Evolutionary conservation across 2,888 invertebrate species (phyloP).

Genomic region (Idaea dimidiata): DNA sequence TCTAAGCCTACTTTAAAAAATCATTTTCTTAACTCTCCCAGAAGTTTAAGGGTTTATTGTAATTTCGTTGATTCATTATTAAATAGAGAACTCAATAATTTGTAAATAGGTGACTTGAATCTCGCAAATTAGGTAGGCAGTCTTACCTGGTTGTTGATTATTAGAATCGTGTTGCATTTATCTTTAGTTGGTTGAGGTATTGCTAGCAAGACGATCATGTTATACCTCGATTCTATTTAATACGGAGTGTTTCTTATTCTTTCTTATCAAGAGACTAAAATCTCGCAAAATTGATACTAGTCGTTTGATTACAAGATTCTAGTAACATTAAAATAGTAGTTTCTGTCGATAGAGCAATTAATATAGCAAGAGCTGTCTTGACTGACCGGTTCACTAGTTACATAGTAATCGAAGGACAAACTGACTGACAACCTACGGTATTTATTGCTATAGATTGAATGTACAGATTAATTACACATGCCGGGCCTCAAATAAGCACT

Average conservation of each 20-base stretch:
- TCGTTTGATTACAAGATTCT: neutral
- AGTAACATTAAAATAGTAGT: conserved; percentile 17
- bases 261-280: neutral
- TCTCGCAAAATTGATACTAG: neutral
- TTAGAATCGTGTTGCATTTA: no score
- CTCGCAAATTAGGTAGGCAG: no score
- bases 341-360: conserved; percentile 56
- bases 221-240: neutral
- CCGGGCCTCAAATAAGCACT: conserved; percentile 37
- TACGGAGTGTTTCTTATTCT: neutral
- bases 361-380: conserved; percentile 43
- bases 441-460: conserved; percentile 70
- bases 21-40: no score
- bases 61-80: no score
- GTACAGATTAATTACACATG: conserved; percentile 69
- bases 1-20: no score
- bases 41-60: no score
- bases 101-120: no score
- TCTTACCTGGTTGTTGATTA: no score
- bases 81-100: no score
- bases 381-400: conserved; percentile 56
- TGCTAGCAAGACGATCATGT: no score
- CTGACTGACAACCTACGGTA: conserved; percentile 61
- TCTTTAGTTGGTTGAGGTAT: no score
- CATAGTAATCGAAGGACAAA: conserved; percentile 66